A percentile compares a stretch with the other conserved stretches of the same genome.
phyloP scores from a whole-genome alignment of 2,797 vertebrate species.

The Ara ararauna region DNA sequence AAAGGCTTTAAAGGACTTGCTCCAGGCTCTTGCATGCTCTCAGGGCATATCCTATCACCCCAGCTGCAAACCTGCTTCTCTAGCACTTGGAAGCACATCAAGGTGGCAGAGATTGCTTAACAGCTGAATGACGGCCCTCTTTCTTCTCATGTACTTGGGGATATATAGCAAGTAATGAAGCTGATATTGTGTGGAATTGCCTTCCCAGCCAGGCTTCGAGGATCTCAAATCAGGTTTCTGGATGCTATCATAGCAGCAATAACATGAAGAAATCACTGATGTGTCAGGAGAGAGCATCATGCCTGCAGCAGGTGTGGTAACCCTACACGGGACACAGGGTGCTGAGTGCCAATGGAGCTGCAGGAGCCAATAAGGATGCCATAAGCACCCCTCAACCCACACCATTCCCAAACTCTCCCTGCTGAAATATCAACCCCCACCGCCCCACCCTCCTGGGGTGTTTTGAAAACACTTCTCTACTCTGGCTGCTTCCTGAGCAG shows the following conservation, averaged over 20 bases:
- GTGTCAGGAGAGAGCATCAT: neutral
- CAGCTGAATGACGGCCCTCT: fast-evolving
- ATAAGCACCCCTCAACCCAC: neutral
- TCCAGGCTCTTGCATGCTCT: fast-evolving
- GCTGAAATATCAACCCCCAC: fast-evolving
- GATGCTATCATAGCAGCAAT: neutral
- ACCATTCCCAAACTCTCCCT: neutral
- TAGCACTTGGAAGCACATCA: neutral
- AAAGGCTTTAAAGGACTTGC: neutral
- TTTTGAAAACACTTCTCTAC: neutral
- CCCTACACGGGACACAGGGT: fast-evolving
- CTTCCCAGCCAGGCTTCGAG: neutral
- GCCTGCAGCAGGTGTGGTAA: neutral
- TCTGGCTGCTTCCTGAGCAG: neutral
- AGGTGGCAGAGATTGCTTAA: neutral
- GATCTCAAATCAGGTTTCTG: neutral
- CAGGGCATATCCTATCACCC: neutral
- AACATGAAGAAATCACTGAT: neutral
- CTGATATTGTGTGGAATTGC: neutral
- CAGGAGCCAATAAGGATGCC: neutral
- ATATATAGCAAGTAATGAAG: neutral
- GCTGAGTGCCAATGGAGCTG: neutral
- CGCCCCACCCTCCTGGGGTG: fast-evolving
- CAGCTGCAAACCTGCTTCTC: neutral
- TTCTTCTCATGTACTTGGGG: neutral